Percentiles rank a stretch among this genome's conserved stretches.
phyloP scores from a whole-genome alignment of 2,888 invertebrate species.

The Cryptosula pallasiana region DNA sequence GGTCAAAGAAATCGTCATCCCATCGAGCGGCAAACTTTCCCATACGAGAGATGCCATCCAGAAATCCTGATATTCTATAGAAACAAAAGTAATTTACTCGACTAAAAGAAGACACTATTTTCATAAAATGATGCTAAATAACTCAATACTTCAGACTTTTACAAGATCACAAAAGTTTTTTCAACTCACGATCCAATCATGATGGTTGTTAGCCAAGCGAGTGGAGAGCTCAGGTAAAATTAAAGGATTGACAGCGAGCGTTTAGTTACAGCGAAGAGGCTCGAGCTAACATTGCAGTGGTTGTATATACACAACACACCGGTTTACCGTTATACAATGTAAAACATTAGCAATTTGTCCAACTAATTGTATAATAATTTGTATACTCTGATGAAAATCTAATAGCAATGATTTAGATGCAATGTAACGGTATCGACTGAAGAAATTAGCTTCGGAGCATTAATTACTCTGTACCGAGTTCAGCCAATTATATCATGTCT shows the following conservation, averaged over 20 bases:
- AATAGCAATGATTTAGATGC: neutral
- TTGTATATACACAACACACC: neutral
- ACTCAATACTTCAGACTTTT: no score
- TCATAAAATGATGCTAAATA: no score
- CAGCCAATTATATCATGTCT: neutral
- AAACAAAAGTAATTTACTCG: no score
- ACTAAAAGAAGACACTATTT: no score
- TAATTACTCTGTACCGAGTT: neutral
- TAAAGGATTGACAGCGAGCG: neutral
- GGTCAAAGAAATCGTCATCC: slow-evolving; percentile 53
- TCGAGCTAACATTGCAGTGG: neutral
- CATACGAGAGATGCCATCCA: slow-evolving; percentile 22
- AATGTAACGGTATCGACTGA: neutral
- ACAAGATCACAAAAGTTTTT: neutral
- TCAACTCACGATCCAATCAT: neutral
- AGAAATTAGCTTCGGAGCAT: neutral
- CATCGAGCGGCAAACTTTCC: slow-evolving; percentile 23
- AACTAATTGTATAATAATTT: neutral
- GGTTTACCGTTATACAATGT: neutral
- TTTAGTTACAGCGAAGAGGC: neutral
- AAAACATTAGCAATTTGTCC: neutral
- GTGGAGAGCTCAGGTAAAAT: neutral
- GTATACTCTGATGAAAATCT: neutral
- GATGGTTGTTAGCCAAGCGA: neutral
- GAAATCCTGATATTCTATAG: slow-evolving; percentile 17